Conservation (phyloP, 2,888 invertebrate species). For the Thalpophila matura region DNA sequence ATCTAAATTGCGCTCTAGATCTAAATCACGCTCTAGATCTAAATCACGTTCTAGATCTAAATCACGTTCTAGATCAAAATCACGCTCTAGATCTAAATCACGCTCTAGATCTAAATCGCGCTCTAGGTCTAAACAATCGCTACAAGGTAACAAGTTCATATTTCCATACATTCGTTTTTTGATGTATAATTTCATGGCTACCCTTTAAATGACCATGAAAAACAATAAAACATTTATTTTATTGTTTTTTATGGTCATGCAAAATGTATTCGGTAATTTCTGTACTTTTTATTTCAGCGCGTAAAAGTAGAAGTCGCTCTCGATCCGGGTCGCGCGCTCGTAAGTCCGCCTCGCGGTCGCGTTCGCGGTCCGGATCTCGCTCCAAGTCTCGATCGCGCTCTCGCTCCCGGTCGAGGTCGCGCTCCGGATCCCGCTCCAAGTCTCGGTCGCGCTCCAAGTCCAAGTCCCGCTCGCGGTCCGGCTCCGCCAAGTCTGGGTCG, state of each 20-base stretch:
- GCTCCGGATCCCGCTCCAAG: constrained; percentile 70
- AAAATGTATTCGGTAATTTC: not conserved
- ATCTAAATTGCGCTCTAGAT: constrained; percentile 30
- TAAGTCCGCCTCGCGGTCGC: constrained; percentile 48
- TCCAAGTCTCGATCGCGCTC: constrained; percentile 58
- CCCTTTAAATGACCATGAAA: too few relatives aligned
- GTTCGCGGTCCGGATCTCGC: constrained; percentile 65
- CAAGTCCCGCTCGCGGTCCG: constrained; percentile 64
- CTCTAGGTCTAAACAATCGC: too few relatives aligned
- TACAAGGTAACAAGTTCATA: constrained; percentile 32
- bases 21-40: constrained; percentile 45
- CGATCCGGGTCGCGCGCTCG: constrained; percentile 57
- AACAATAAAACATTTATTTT: too few relatives aligned
- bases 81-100: constrained; percentile 36
- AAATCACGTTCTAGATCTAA: constrained; percentile 57
- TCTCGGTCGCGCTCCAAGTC: constrained; percentile 66
- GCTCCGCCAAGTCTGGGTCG: constrained; percentile 74
- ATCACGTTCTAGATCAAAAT: constrained; percentile 47
- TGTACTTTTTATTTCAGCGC: constrained; percentile 36
- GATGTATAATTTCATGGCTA: too few relatives aligned
- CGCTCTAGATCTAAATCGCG: constrained; percentile 50
- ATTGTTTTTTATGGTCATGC: too few relatives aligned
- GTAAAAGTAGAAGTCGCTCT: constrained; percentile 59
- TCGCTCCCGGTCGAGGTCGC: constrained; percentile 63
- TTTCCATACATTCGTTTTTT: too few relatives aligned